Percentiles rank a stretch among this genome's conserved stretches.
Evolutionary conservation across 2,797 vertebrate genomes (phyloP).

Genomic region (Clarias fuscus): DNA sequence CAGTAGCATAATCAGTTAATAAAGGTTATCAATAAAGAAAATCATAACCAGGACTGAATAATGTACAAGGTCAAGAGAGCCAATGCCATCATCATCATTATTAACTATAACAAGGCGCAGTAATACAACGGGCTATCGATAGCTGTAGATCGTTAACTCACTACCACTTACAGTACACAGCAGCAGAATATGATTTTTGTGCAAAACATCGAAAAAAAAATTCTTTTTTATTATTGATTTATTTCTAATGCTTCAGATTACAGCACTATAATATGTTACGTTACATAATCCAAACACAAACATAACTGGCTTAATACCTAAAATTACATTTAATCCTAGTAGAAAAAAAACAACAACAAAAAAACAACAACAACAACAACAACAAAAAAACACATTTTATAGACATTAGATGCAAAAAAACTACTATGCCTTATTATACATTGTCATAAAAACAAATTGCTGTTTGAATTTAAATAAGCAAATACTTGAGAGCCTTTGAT

Average conservation of each 20-base stretch:
- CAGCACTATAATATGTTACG: not conserved
- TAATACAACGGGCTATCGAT: conserved; percentile 1
- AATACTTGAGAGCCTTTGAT: too few species aligned
- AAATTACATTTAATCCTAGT: not conserved
- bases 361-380: not conserved
- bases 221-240: not conserved
- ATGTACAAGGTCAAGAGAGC: conserved; percentile 7
- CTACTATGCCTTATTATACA: conserved; percentile 3
- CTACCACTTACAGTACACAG: not conserved
- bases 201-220: not conserved
- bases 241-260: not conserved
- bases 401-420: conserved; percentile 2
- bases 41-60: conserved; percentile 15
- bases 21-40: conserved; percentile 31
- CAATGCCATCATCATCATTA: not conserved
- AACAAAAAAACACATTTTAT: not conserved
- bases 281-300: not conserved
- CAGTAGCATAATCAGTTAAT: conserved; percentile 16
- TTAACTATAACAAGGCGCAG: not conserved
- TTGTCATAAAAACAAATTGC: not conserved
- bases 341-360: not conserved
- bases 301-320: not conserved
- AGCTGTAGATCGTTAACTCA: conserved; percentile 1
- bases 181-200: not conserved
- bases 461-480: too few species aligned